phyloP scores from a whole-genome alignment of 2,113 vertebrate species.

The Uropsilus gracilis region DNA sequence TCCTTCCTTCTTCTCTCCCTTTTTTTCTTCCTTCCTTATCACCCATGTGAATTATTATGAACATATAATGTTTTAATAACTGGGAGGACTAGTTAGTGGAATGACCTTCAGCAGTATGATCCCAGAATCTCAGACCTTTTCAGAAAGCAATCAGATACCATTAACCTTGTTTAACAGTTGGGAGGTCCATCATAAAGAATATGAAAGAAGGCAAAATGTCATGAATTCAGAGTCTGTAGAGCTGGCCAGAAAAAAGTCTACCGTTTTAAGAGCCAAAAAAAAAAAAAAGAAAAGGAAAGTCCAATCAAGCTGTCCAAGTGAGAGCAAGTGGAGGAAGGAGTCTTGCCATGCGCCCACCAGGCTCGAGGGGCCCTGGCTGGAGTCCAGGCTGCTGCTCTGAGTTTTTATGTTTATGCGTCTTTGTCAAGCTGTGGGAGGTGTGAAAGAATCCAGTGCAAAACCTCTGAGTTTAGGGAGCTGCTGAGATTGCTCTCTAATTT shows the following conservation, averaged over 20 bases:
- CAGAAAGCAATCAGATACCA: neutral
- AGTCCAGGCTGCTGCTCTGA: too few relatives aligned
- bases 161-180: neutral
- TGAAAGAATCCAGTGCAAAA: too few relatives aligned
- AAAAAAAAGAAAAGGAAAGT: neutral
- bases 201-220: neutral
- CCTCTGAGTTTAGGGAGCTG: too few relatives aligned
- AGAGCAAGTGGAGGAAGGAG: neutral
- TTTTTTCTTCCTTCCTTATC: neutral
- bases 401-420: too few relatives aligned
- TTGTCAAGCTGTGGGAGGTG: too few relatives aligned
- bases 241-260: neutral
- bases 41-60: neutral
- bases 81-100: neutral
- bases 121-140: conserved; percentile 1
- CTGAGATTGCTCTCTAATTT: too few relatives aligned
- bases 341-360: neutral
- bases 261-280: neutral
- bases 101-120: neutral
- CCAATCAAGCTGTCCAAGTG: neutral
- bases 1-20: neutral
- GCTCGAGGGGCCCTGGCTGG: too few relatives aligned
- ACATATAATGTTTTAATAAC: neutral
- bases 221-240: neutral
- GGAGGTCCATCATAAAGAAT: neutral